A percentile compares a stretch with the other conserved stretches of the same genome.
phyloP scores from a whole-genome alignment of 2,888 invertebrate genomes.

The Cryptops parisi region DNA sequence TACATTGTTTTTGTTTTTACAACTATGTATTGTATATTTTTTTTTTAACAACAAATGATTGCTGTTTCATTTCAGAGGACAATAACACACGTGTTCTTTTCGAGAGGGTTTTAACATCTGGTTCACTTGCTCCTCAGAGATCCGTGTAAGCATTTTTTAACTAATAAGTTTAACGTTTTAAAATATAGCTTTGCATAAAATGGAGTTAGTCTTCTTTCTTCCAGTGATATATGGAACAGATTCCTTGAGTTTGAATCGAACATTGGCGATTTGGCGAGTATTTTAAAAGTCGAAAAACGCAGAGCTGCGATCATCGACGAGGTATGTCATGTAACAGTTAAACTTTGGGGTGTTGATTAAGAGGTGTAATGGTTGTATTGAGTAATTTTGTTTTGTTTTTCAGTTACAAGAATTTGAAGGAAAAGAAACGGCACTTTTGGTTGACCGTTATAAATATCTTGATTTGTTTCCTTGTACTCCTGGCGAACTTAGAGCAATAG shows the following conservation, averaged over 20 bases:
- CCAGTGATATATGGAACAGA: constrained; percentile 91
- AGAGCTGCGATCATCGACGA: constrained; percentile 81
- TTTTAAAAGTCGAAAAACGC: constrained; percentile 92
- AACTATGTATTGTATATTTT: not conserved
- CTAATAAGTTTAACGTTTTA: no score
- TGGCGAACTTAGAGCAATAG: constrained; percentile 60
- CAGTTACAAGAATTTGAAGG: constrained; percentile 91
- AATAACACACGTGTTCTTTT: constrained; percentile 99
- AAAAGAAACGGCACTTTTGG: constrained; percentile 89
- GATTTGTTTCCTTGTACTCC: constrained; percentile 87
- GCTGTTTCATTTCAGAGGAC: constrained; percentile 55
- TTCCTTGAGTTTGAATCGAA: constrained; percentile 98
- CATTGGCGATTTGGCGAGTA: constrained; percentile 92
- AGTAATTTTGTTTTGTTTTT: constrained; percentile 14
- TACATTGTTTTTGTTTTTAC: not conserved
- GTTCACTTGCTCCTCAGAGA: constrained; percentile 75
- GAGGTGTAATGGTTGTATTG: constrained; percentile 9
- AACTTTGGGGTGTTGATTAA: no score
- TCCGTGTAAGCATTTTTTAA: constrained; percentile 50
- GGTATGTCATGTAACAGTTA: constrained; percentile 36
- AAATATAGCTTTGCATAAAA: no score
- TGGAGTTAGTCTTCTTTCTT: constrained; percentile 20
- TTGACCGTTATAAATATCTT: constrained; percentile 89
- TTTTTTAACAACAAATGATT: not conserved
- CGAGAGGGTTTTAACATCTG: constrained; percentile 87